Percentiles rank a stretch among this genome's conserved stretches.
phyloP scores from a whole-genome alignment of 1,140 invertebrate genomes.

The Pseudomyrmex flavicornis region DNA sequence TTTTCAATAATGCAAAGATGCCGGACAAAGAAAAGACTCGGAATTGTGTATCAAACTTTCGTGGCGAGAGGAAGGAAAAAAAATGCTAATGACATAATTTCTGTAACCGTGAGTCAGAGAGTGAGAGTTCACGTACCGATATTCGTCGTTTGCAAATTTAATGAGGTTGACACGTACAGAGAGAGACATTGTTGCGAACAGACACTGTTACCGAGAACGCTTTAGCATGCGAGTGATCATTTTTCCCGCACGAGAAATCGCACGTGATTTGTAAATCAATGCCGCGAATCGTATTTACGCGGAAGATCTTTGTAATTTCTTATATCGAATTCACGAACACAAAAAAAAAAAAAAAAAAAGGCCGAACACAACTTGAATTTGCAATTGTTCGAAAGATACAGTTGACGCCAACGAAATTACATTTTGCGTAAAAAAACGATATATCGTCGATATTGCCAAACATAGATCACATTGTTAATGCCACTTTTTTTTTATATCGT shows the following conservation, averaged over 20 bases:
- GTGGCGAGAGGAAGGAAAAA: too few relatives aligned
- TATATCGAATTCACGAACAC: background rate
- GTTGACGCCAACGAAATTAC: background rate
- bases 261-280: conserved; percentile 50
- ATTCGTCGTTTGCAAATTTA: conserved; percentile 16
- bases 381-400: background rate
- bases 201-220: conserved; percentile 12
- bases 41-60: too few relatives aligned
- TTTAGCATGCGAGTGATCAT: conserved; percentile 25
- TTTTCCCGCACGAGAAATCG: conserved; percentile 28
- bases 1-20: too few relatives aligned
- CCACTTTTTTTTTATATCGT: background rate
- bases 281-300: background rate
- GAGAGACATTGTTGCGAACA: conserved; percentile 9
- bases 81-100: conserved; percentile 6
- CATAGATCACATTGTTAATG: too few relatives aligned
- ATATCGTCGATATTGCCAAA: too few relatives aligned
- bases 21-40: too few relatives aligned
- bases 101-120: background rate
- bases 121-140: conserved; percentile 2
- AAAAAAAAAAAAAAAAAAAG: too few relatives aligned
- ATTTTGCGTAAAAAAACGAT: too few relatives aligned
- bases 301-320: conserved; percentile 21
- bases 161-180: background rate
- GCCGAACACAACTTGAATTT: background rate